Base-by-base conservation (phyloP, 2,113 vertebrate species). In the Albula glossodonta region DNA sequence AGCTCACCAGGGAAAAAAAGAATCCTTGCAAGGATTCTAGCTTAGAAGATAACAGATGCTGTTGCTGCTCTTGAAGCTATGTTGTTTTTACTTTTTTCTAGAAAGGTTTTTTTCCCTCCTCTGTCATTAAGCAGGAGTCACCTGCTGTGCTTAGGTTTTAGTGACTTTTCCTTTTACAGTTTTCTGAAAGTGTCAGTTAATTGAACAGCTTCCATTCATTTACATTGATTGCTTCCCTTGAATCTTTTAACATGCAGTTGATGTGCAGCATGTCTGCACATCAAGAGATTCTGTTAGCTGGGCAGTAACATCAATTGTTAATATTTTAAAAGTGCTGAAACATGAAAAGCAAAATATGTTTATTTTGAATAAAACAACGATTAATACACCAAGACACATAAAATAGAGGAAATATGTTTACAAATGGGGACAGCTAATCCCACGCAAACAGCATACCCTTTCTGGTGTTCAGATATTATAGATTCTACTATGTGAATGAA, bases 11-110 rank as follows among this genome's bases (percentile, higher is more conserved):
- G 41, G 51, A 57, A 53, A 87, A 41, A 80, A 87, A 87, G 83
- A 89, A 89, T 10, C 49, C 17, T 49, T 41, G 89, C 74, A 78
- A 80, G 78, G 79, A 77, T 57, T 81, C 51, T 17, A 10, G 81
- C 86, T 82, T 84, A 77, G 84, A 85, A 84, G 25, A 89, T 87
- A 70, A 89, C 56, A 82, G 57, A 78, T 56, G 5, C 56, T 49
- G 86, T 90, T 84, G 83, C 74, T 86, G 78, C 83, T 82, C 22
- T 51, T n/a, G 74, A 88, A 84, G 31, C 49, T 41, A 41, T 41
- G 31, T 41, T 41, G 31, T 41, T 41, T 41, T 15, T 79, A 11
- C 12, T 48, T 79, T 17, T 49, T 79, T 79, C 78, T 79, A 50
- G 49, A 13, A 66, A 22, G 60, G 4, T 66, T 17, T 25, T 79